Evolutionary conservation across 2,797 vertebrate species (phyloP).

Genomic region (Strix occidentalis): DNA sequence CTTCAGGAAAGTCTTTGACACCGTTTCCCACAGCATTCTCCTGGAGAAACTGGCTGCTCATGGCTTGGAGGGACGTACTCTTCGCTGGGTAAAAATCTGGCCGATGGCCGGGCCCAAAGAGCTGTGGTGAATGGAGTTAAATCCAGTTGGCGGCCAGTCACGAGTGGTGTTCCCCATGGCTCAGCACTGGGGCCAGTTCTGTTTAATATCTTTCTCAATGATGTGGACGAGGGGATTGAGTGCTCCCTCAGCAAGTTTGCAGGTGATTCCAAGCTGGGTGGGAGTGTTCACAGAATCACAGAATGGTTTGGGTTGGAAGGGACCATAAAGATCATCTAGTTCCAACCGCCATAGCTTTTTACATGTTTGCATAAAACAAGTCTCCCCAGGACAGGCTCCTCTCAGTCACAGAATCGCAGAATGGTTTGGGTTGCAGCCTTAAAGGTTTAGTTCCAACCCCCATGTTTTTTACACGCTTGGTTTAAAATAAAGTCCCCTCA

Average conservation of each 20-base stretch:
- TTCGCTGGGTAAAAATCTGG: neutral
- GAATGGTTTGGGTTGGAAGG: too few relatives aligned
- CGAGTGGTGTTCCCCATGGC: neutral
- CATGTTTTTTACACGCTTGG: too few relatives aligned
- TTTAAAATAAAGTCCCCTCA: too few relatives aligned
- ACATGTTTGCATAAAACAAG: too few relatives aligned
- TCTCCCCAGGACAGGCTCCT: too few relatives aligned
- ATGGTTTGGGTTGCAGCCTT: too few relatives aligned
- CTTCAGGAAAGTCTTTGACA: too few relatives aligned
- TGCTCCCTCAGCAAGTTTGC: neutral
- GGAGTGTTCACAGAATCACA: too few relatives aligned
- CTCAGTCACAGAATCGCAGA: too few relatives aligned
- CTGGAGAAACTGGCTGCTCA: neutral
- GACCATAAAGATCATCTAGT: too few relatives aligned
- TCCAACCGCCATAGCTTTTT: too few relatives aligned
- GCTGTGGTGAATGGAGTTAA: neutral
- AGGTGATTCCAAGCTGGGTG: rapidly evolving
- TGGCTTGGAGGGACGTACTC: neutral
- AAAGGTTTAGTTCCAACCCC: too few relatives aligned
- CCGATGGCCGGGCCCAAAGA: neutral
- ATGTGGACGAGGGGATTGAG: rapidly evolving
- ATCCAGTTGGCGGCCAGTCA: rapidly evolving
- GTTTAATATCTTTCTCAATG: neutral
- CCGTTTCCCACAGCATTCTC: neutral
- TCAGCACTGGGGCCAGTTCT: neutral